Conservation (phyloP, 2,888 invertebrate species). For the Rhyacophila evoluta region DNA sequence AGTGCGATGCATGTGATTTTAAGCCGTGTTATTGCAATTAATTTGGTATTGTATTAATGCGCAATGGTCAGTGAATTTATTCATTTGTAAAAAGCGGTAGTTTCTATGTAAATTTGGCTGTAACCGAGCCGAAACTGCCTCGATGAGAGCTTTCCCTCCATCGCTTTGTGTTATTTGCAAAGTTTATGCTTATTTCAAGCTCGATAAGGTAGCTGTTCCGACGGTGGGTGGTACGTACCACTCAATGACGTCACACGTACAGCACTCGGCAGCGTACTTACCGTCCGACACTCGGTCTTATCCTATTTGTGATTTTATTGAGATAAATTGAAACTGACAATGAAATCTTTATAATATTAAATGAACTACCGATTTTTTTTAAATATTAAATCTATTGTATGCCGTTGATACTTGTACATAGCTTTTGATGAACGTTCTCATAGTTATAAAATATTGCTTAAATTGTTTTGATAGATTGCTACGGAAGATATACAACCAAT, state of each 20-base stretch:
- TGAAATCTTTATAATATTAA: too few relatives aligned
- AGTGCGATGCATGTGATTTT: not conserved
- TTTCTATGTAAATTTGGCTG: not conserved
- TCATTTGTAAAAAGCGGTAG: not conserved
- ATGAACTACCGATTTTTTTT: too few relatives aligned
- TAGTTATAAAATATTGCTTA: too few relatives aligned
- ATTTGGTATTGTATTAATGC: not conserved
- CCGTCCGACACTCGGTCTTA: not conserved
- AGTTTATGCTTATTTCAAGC: constrained; percentile 9
- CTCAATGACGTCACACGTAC: not conserved
- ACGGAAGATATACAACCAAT: too few relatives aligned
- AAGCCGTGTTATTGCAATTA: not conserved
- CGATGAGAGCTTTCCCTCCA: not conserved
- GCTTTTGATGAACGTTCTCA: too few relatives aligned
- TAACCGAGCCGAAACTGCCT: not conserved
- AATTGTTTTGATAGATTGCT: too few relatives aligned
- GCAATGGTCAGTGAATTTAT: not conserved
- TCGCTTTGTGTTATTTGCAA: not conserved
- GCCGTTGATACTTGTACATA: too few relatives aligned
- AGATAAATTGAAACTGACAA: too few relatives aligned
- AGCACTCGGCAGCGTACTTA: not conserved
- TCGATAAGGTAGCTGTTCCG: not conserved
- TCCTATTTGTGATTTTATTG: too few relatives aligned
- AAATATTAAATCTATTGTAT: too few relatives aligned
- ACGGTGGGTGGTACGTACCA: not conserved